Conservation (phyloP, 2,113 vertebrate genomes). For the Puntigrus tetrazona region DNA sequence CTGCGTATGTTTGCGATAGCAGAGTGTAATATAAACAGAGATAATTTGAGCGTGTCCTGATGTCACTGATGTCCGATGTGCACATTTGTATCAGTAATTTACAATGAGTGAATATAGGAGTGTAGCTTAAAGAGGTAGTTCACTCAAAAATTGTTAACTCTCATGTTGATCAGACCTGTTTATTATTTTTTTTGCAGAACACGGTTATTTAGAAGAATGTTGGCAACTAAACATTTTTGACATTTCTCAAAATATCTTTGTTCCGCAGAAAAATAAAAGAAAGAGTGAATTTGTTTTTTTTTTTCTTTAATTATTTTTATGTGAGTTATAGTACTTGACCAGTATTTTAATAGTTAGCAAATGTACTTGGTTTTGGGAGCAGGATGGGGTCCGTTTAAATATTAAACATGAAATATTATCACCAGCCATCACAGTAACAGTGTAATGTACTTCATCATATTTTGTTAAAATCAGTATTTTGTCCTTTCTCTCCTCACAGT, state of each 20-base stretch:
- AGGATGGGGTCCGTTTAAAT: constrained; percentile 62
- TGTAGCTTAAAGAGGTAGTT: neutral
- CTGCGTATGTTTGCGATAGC: constrained; percentile 39
- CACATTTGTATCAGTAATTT: constrained; percentile 19
- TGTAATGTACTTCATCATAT: constrained; percentile 9
- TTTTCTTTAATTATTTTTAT: neutral
- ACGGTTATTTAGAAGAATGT: neutral
- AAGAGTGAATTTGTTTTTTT: too few species aligned
- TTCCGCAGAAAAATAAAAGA: neutral
- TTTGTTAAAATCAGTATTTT: neutral
- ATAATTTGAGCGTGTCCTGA: constrained; percentile 33
- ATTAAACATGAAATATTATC: constrained; percentile 66
- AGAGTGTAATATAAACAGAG: constrained; percentile 14
- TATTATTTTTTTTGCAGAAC: neutral
- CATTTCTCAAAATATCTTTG: neutral
- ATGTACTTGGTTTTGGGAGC: neutral
- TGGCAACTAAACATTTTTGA: neutral
- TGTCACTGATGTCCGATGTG: constrained; percentile 30
- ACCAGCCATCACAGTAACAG: constrained; percentile 53
- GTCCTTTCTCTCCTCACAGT: constrained; percentile 14
- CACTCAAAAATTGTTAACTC: neutral
- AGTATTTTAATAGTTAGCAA: neutral
- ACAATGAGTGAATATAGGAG: constrained; percentile 48
- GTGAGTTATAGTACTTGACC: neutral
- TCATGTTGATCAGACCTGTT: neutral